Evolutionary conservation across 2,113 vertebrate species (phyloP), one percentile per base, ranked within the genome.

Genomic region (Scatophagus argus): DNA sequence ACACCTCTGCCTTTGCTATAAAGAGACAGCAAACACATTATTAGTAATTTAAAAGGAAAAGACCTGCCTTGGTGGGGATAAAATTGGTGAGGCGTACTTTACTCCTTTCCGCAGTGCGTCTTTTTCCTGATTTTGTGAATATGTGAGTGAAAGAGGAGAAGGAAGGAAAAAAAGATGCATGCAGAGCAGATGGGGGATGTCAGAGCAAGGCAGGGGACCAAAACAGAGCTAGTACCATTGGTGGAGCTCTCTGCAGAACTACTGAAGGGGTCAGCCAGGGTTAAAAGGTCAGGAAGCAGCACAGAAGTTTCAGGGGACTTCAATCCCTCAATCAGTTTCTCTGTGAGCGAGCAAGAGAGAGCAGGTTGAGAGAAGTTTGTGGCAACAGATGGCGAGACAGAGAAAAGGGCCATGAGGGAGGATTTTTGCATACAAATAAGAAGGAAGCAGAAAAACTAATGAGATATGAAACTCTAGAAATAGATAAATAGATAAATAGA

Each of bases 261-360:
- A 88, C 89, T 95, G 85, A 98, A 97, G 90, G 96, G 95, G 84
- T 97, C 96, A 86, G 95, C 88, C 47, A 95, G 94, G 90, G 96
- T 96, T 93, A 97, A 94, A 81, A 98, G 94, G 74, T 97, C 95
- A 31, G 96, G 95, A 86, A 97, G 95, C 92, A 97, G 95, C 86
- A 97, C 94, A 49, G 95, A 95, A 88, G 95, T 94, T 84, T 97
- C 96, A 56, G 96, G 96, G 94, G 96, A 97, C 93, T 96, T 96
- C 89, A 97, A 94, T 87, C 96, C 96, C 95, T 98, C 96, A 83
- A 97, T 97, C 93, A 98, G 95, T 94, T 97, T 98, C 91, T 97
- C 97, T 99, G 93, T 75, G 85, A 87, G 67, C 27, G 27, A 88
- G 32, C 54, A 56, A 77, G n/a, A 84, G 69, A 81, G 47, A 56